phyloP scores from a whole-genome alignment of 2,797 vertebrate species.

The Spheniscus humboldti region DNA sequence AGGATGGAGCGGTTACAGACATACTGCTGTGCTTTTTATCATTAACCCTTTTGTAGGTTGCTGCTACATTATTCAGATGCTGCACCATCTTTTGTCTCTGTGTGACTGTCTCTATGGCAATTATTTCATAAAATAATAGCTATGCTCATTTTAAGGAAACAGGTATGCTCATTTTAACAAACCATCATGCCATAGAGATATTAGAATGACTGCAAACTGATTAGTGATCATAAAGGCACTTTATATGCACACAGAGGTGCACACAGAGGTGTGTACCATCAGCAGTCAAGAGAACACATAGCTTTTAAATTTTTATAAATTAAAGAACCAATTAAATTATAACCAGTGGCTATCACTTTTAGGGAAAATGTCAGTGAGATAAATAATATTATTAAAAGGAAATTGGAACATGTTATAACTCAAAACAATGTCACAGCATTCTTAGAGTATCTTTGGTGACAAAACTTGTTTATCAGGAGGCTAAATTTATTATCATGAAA shows the following conservation, averaged over 20 bases:
- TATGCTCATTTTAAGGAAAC: neutral
- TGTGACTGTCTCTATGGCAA: neutral
- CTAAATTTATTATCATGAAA: neutral
- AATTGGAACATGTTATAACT: neutral
- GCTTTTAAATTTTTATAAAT: neutral
- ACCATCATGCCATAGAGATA: neutral
- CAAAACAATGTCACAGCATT: neutral
- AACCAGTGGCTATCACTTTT: neutral
- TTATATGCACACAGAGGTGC: neutral
- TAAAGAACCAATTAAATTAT: neutral
- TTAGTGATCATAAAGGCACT: neutral
- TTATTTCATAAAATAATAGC: neutral
- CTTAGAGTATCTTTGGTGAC: neutral
- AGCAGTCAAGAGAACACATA: neutral
- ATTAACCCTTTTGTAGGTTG: neutral
- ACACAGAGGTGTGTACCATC: neutral
- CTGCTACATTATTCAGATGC: neutral
- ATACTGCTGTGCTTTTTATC: neutral
- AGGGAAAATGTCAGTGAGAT: neutral
- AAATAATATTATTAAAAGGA: neutral
- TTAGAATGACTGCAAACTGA: neutral
- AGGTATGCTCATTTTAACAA: neutral
- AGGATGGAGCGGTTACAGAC: neutral
- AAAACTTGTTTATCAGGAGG: neutral
- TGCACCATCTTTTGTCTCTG: neutral